phyloP scores from a whole-genome alignment of 1,140 invertebrate species.

The Plectus sambesii region DNA sequence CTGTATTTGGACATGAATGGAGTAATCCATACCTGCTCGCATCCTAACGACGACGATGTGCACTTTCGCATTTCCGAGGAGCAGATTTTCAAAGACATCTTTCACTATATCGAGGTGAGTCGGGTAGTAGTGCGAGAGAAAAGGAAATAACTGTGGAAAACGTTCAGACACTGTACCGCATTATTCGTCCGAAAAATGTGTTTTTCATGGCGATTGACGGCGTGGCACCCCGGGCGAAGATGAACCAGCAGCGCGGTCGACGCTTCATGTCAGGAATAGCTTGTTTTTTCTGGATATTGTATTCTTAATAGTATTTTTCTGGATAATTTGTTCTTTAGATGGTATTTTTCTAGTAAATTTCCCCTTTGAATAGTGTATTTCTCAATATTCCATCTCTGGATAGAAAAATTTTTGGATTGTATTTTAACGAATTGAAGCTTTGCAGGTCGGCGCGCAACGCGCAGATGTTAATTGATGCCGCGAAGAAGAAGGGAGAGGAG shows the following conservation, averaged over 20 bases:
- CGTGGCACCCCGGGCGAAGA: constrained; percentile 59
- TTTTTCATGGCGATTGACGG: constrained; percentile 99
- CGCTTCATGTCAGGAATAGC: constrained; percentile 84
- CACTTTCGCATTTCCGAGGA: constrained; percentile 77
- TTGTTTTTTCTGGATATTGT: too few relatives aligned
- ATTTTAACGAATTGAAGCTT: too few relatives aligned
- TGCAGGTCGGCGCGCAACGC: too few relatives aligned
- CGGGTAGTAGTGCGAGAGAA: too few relatives aligned
- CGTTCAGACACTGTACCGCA: constrained; percentile 78
- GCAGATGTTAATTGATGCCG: too few relatives aligned
- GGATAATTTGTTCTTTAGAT: too few relatives aligned
- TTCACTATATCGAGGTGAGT: constrained; percentile 93
- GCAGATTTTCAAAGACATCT: constrained; percentile 82
- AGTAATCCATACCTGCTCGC: constrained; percentile 96
- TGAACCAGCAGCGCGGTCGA: constrained; percentile 95
- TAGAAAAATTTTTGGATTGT: too few relatives aligned
- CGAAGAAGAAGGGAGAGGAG: constrained; percentile 56
- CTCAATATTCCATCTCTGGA: too few relatives aligned
- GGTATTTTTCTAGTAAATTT: too few relatives aligned
- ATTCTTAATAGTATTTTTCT: too few relatives aligned
- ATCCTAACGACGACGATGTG: constrained; percentile 90
- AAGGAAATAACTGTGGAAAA: too few relatives aligned
- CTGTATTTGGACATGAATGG: constrained; percentile 98
- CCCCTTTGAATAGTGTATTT: too few relatives aligned
- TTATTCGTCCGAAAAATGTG: constrained; percentile 81